phyloP scores from a whole-genome alignment of 2,888 invertebrate genomes.

The Eueremaeus valkanovi region DNA sequence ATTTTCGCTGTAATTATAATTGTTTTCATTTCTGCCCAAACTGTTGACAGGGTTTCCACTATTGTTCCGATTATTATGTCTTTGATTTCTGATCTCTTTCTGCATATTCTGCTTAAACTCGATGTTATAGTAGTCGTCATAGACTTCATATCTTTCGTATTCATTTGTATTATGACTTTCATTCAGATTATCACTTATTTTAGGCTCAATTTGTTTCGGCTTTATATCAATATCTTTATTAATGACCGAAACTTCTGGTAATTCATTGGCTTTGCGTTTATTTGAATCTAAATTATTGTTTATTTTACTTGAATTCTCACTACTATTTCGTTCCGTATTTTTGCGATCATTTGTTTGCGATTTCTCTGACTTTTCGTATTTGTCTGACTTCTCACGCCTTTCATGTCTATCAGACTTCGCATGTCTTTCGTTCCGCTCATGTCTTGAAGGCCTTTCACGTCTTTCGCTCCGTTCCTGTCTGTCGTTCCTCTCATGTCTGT shows the following conservation, averaged over 20 bases:
- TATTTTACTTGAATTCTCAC: background rate
- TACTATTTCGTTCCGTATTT: background rate
- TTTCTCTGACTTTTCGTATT: background rate
- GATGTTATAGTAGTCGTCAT: conserved; percentile 14
- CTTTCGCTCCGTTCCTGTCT: background rate
- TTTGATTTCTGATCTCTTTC: background rate
- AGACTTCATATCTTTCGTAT: background rate
- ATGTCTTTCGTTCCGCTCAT: background rate
- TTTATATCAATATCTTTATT: background rate
- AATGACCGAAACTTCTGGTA: background rate
- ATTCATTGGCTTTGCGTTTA: background rate
- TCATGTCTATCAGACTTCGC: background rate
- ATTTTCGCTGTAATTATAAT: background rate
- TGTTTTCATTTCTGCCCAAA: background rate
- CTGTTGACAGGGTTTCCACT: background rate
- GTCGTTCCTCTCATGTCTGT: background rate
- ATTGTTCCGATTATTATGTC: background rate
- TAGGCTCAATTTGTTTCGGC: conserved; percentile 1
- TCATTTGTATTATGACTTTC: background rate
- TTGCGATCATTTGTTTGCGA: background rate
- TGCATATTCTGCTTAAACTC: background rate
- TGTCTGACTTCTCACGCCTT: background rate
- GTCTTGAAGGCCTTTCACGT: background rate
- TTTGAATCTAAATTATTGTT: background rate
- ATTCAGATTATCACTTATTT: background rate